These are phyloP conservation scores for Gonocerus acuteangulatus DNA, from an alignment of 2,888 invertebrate species.

Conservation along the genomic window DNA sequence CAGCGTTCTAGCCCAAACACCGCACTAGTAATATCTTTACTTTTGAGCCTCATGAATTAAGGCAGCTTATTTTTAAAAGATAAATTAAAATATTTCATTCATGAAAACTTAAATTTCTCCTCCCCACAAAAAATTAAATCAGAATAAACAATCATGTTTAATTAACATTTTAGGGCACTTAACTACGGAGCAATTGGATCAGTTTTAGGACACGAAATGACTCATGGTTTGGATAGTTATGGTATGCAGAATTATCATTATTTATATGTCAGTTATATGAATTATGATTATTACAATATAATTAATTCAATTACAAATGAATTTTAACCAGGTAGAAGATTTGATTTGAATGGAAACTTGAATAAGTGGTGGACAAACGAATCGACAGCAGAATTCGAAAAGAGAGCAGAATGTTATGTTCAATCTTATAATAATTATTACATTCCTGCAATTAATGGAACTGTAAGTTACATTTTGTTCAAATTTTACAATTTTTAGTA, in stretches of 20 bases:
- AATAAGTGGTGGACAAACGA: constrained; percentile 68
- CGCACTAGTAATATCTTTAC: too few relatives aligned
- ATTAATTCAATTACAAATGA: not conserved
- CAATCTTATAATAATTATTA: constrained; percentile 61
- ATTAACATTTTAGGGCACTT: constrained; percentile 65
- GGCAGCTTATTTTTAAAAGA: too few relatives aligned
- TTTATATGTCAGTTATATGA: not conserved
- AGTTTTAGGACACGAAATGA: constrained; percentile 66
- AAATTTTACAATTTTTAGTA: too few relatives aligned
- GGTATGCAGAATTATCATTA: constrained; percentile 41
- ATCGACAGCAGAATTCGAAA: constrained; percentile 59
- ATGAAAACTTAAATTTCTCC: too few relatives aligned
- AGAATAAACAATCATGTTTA: too few relatives aligned
- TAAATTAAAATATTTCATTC: too few relatives aligned
- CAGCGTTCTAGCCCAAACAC: too few relatives aligned
- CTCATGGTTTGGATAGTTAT: constrained; percentile 53
- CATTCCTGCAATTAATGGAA: constrained; percentile 54
- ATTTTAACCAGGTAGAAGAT: constrained; percentile 63
- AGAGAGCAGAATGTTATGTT: constrained; percentile 62
- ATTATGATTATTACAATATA: not conserved
- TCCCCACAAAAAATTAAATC: too few relatives aligned
- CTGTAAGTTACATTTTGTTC: constrained; percentile 8
- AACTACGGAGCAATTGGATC: constrained; percentile 76
- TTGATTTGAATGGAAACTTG: constrained; percentile 75
- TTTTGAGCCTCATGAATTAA: too few relatives aligned